These are phyloP conservation scores for Euplagia quadripunctaria DNA, from an alignment of 2,888 invertebrate genomes.

Conservation along the genomic window DNA sequence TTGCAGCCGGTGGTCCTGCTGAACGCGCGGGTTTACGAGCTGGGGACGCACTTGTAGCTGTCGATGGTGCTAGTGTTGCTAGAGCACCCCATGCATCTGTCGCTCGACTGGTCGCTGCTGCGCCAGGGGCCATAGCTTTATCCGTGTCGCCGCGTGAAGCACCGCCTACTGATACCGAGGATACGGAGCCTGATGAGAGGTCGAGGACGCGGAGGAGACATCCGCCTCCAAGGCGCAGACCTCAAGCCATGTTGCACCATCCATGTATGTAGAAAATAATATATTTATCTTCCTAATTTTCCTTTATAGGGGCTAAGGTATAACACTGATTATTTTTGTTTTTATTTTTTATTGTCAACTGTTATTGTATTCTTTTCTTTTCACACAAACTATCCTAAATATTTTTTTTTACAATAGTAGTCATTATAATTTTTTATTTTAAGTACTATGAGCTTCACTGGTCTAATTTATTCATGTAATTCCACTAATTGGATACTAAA, in stretches of 20 bases:
- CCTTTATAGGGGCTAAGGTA: constrained; percentile 13
- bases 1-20: constrained; percentile 94
- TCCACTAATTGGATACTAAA: no score
- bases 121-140: constrained; percentile 93
- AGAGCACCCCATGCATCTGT: constrained; percentile 97
- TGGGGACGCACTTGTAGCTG: constrained; percentile 96
- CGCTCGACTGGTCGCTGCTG: constrained; percentile 95
- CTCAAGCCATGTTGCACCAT: constrained; percentile 75
- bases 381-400: no score
- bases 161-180: constrained; percentile 81
- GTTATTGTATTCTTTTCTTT: no score
- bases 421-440: neutral
- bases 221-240: constrained; percentile 79
- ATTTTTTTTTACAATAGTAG: neutral
- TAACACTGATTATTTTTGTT: neutral
- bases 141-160: constrained; percentile 91
- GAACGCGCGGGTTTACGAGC: constrained; percentile 96
- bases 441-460: neutral
- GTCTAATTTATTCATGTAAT: neutral
- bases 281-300: neutral
- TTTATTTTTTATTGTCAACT: neutral
- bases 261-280: constrained; percentile 62
- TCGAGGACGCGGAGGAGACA: constrained; percentile 77
- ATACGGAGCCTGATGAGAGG: constrained; percentile 82
- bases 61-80: constrained; percentile 97